Evolutionary conservation across 2,113 vertebrate species (phyloP), one percentile per base, ranked within the genome.

Genomic region (Ramphastos sulfuratus): DNA sequence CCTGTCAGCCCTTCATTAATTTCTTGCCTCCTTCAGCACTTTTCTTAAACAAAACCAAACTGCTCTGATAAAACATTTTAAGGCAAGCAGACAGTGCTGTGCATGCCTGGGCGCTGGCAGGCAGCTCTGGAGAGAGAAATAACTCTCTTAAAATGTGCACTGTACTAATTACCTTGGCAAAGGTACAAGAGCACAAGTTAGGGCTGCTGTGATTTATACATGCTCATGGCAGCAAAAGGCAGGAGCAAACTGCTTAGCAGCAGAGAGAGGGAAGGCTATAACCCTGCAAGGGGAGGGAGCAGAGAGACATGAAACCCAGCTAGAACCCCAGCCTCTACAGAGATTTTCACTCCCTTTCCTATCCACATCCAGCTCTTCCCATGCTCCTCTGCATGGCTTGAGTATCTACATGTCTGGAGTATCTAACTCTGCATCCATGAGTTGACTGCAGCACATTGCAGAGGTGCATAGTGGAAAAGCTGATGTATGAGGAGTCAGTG

Each of bases 81-180:
- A 44, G 70, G 82, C 0, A 0, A 88, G 69, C 82, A 94, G 87
- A 75, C 69, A 78, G 81, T 0, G 0, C 50, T 85, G 89, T 39
- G 83, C 90, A 55, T 33, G 76, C 85, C 1, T 19, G 87, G 61
- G 78, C 5, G 5, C 64, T 92, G 91, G 73, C 87, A 92, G 87
- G 52, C 85, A 82, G 89, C 84, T 96, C 79, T 4, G 0, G 30
- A 67, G 93, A 89, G 85, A 94, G 89, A 69, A 91, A 94, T 82
- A 90, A 88, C 69, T 95, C 87, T 80, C 76, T 61, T 83, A 69
- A 90, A 90, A 75, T 88, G 73, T 90, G 80, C 75, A 35, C 46
- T 58, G 37, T 84, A 12, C 93, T 95, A 94, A 96, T 96, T 96
- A 90, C 85, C 73, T 95, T 95, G 95, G 95, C 95, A 90, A 61